phyloP scores from a whole-genome alignment of 1,140 invertebrate genomes.

The Nasonia longicornis region DNA sequence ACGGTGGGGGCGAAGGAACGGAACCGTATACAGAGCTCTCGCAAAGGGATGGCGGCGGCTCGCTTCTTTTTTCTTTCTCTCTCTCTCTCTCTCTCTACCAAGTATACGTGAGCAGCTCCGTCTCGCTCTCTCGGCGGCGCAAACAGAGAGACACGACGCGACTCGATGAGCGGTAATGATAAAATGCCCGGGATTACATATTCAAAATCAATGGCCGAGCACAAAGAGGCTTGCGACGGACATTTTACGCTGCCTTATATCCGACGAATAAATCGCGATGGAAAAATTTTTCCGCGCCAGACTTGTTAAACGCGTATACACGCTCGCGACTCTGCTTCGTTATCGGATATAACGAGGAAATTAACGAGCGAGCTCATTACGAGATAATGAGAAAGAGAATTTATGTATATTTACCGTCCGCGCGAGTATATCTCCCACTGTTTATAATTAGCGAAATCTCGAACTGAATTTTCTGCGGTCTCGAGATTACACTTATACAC shows the following conservation, averaged over 20 bases:
- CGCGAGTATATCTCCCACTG: neutral
- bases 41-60: constrained; percentile 44
- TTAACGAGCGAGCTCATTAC: constrained; percentile 46
- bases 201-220: constrained; percentile 66
- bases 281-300: too few species aligned
- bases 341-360: constrained; percentile 44
- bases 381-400: constrained; percentile 36
- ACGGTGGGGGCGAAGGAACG: constrained; percentile 41
- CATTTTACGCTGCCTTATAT: constrained; percentile 27
- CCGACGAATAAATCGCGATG: neutral
- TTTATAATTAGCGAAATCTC: constrained; percentile 29
- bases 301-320: too few species aligned
- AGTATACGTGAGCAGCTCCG: neutral
- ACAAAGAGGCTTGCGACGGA: constrained; percentile 47
- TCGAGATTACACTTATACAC: neutral
- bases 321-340: constrained; percentile 8
- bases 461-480: neutral
- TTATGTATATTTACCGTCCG: constrained; percentile 30
- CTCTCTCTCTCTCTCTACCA: too few species aligned
- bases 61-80: constrained; percentile 31
- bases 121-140: constrained; percentile 10
- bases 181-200: constrained; percentile 67
- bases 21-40: neutral
- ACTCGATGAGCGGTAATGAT: constrained; percentile 63
- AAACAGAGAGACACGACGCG: constrained; percentile 16